Percentiles rank a stretch among this genome's conserved stretches.
These are phyloP conservation scores for Anguilla anguilla DNA, from an alignment of 2,797 vertebrate genomes.

Conservation along the genomic window DNA sequence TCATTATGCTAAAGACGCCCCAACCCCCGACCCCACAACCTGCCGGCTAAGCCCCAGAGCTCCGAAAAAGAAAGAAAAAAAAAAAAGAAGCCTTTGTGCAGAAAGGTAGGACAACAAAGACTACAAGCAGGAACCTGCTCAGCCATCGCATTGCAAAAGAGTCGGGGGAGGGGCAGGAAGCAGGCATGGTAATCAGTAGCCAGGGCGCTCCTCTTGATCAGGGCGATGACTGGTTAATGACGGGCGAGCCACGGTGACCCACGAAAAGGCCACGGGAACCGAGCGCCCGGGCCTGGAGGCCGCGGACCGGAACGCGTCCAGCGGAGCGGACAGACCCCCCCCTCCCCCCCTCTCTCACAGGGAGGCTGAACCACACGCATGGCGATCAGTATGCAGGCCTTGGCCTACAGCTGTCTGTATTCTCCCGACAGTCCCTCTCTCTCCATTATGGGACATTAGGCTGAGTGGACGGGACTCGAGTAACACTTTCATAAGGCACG, in stretches of 20 bases:
- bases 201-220: not conserved
- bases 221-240: not conserved
- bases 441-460: constrained; percentile 1
- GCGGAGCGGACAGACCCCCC: too few relatives aligned
- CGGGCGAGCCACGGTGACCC: not conserved
- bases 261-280: not conserved
- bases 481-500: not conserved
- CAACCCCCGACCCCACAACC: not conserved
- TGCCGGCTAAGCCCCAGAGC: not conserved
- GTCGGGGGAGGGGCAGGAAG: not conserved
- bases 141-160: not conserved
- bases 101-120: not conserved
- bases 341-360: not conserved
- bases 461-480: not conserved
- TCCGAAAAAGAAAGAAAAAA: not conserved
- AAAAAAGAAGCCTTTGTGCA: not conserved
- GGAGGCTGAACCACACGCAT: not conserved
- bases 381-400: not conserved
- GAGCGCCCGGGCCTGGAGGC: not conserved
- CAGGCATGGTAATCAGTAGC: constrained; percentile 12
- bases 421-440: not conserved
- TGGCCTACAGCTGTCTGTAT: not conserved
- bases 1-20: constrained; percentile 2
- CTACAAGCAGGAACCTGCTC: not conserved
- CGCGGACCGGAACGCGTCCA: not conserved